Conservation (phyloP, 1,140 invertebrate species). For the Megalonaias nervosa region DNA sequence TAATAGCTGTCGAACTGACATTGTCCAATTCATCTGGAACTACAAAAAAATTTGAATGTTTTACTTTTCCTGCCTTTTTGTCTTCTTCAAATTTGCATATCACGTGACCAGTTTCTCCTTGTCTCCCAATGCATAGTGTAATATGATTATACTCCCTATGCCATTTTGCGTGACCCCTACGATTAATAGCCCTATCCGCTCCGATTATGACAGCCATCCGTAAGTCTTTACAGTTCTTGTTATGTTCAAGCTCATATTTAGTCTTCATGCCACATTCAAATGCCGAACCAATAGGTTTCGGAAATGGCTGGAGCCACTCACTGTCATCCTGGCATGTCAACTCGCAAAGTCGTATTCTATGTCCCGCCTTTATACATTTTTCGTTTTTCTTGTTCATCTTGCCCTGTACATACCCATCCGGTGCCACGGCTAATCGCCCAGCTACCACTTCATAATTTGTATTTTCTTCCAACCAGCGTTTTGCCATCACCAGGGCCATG, state of each 20-base stretch:
- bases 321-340: neutral
- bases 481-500: neutral
- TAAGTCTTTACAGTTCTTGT: neutral
- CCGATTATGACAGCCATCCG: constrained; percentile 6
- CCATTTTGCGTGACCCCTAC: constrained; percentile 1
- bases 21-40: constrained; percentile 6
- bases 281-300: constrained; percentile 14
- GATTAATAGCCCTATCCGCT: constrained; percentile 3
- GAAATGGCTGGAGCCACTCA: constrained; percentile 9
- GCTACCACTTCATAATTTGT: constrained; percentile 22
- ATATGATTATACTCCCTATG: neutral
- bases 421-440: constrained; percentile 10
- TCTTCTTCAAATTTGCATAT: constrained; percentile 4
- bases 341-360: constrained; percentile 13
- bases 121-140: constrained; percentile 14
- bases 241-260: neutral
- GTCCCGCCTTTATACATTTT: constrained; percentile 9
- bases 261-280: constrained; percentile 11
- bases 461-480: constrained; percentile 9
- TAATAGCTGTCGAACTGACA: constrained; percentile 7
- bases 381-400: constrained; percentile 5
- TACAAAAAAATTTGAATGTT: constrained; percentile 6
- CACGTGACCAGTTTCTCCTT: constrained; percentile 10
- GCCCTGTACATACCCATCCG: constrained; percentile 13
- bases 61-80: neutral